Evolutionary conservation across 2,113 vertebrate species (phyloP), one percentile per base, ranked within the genome.

Genomic region (Hippocampus zosterae): DNA sequence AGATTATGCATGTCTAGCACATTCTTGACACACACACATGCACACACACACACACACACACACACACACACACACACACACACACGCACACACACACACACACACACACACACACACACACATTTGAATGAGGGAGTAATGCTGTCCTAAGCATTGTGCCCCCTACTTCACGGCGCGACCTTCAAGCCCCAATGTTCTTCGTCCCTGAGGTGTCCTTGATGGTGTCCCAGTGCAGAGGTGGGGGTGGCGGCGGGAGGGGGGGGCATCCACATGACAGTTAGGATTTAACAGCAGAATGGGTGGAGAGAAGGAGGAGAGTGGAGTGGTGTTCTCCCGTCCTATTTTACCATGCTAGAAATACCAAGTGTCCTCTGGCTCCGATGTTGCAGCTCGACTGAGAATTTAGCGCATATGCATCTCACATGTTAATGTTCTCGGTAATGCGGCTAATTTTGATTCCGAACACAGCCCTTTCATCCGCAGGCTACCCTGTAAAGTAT

Each of bases 91-190:
- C 73, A 73, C 72, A 29, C 56, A 60, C 27, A 67, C 50, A 65
- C 42, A 76, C 73, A 73, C 72, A 29, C 56, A 60, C 27, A 67
- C 52, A 65, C 42, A 76, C 73, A 73, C 72, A 18, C 56, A 72
- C 62, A 70, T 62, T 57, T 68, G 62, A 74, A 78, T 67, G 65
- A 59, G 69, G 59, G 67, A 73, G 74, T 72, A 83, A 71, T 87
- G 84, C 83, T 87, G 81, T 77, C 76, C 81, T 79, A 81, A 91
- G 86, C 85, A 86, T 77, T 84, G 73, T 78, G 76, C 81, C 78
- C 70, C 70, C 29, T 69, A 82, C 65, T 87, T 66, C 44, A 53
- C 10, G 21, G 65, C 61, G 21, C 44, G 83, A 91, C 90, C 87
- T 91, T 92, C 89, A 89, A 84, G 71, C 75, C 71, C 44, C 70